Evolutionary conservation across 2,797 vertebrate genomes (phyloP), one percentile per base, ranked within the genome.

Genomic region (Apogon hyalosoma): DNA sequence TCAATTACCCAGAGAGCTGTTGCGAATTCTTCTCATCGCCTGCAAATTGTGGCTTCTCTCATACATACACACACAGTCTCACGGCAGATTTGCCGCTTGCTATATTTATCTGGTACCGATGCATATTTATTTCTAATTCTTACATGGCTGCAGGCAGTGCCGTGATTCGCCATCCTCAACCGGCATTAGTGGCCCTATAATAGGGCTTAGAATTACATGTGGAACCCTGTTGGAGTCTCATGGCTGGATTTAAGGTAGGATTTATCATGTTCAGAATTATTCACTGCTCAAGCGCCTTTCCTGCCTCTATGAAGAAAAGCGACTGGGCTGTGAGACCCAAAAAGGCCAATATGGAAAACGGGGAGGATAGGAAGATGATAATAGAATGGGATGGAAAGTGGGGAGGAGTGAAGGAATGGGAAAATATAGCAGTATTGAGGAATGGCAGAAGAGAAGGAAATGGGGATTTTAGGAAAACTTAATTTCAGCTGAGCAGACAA

Each of bases 41-140:
- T 87, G 85, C 85, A 93, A 92, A 93, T 91, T 92, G 88, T 88
- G 78, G 80, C 86, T 89, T 87, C 87, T 85, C 83, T 83, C 73
- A 70, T 55, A 63, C 64, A 60, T 51, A 71, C 79, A 79, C 77
- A 85, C 81, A 77, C 51, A 76, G 74, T 90, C 90, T 92, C 89
- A 85, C 74, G 70, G 90, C 86, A 91, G 92, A 94, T 94, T 94
- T 94, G 90, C 91, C 48, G 83, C 91, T 88, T 90, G 87, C 92
- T 92, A 93, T 93, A 94, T 95, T 94, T 95, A 94, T 94, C 93
- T 93, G 84, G 87, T 93, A 91, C 90, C 87, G 88, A 92, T 92
- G 91, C 92, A 94, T 94, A 94, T 94, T 94, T 94, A 94, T 94
- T 94, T 94, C 90, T 94, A 93, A 95, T 94, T 94, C 92, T 91